phyloP scores from a whole-genome alignment of 1,140 invertebrate species.

The Penaeus japonicus region DNA sequence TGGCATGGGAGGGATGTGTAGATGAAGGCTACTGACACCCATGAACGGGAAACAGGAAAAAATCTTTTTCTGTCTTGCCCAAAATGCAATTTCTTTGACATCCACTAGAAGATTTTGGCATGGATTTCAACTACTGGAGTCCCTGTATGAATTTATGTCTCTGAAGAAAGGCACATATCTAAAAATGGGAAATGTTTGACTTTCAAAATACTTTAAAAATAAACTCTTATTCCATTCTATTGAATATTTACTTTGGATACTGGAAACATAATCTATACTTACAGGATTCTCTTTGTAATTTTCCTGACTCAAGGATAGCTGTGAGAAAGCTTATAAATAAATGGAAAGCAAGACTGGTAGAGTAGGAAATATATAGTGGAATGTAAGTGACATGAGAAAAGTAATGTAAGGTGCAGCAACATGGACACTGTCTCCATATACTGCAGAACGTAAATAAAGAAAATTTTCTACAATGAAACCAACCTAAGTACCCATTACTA shows the following conservation, averaged over 20 bases:
- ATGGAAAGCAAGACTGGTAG: constrained; percentile 27
- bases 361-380: constrained; percentile 52
- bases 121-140: constrained; percentile 56
- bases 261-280: constrained; percentile 29
- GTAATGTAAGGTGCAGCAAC: constrained; percentile 22
- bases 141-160: constrained; percentile 56
- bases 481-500: no score
- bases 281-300: constrained; percentile 15
- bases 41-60: neutral
- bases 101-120: constrained; percentile 56
- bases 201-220: constrained; percentile 48
- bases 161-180: constrained; percentile 56
- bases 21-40: neutral
- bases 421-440: neutral
- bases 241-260: constrained; percentile 47
- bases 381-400: constrained; percentile 50
- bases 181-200: constrained; percentile 51
- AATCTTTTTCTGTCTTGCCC: constrained; percentile 23
- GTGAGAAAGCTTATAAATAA: constrained; percentile 16
- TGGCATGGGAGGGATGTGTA: neutral
- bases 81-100: constrained; percentile 41
- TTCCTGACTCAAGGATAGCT: constrained; percentile 38
- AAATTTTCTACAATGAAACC: no score
- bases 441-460: no score
- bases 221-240: constrained; percentile 44